Evolutionary conservation across 1,140 invertebrate species (phyloP), one percentile per base, ranked within the genome.

Genomic region (Temnothorax curvispinosus): DNA sequence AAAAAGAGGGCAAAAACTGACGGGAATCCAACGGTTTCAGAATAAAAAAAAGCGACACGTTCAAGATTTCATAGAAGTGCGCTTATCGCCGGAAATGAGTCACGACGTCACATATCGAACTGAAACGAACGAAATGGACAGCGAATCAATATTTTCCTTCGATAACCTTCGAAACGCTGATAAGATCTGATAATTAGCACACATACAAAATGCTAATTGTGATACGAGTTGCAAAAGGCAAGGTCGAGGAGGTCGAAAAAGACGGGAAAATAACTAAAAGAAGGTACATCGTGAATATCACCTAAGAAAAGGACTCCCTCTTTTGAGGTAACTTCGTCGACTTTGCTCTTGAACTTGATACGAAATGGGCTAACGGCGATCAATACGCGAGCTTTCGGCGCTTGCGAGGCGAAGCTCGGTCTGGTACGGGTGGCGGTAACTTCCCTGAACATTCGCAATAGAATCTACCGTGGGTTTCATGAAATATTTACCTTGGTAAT

Each of bases 261-360:
- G 9, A 47, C 11, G 13, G 6, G 18, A 32, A n/a, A 54, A 32
- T 41, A 32, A 41, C 5, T 21, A 44, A 64, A 44, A 11, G 64
- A 52, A 13, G n/a, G 11, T 21, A 38, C 27, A 8, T 13, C 21
- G 9, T 11, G 7, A 50, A 15, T 38, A n/a, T 2, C 72, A 58
- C 38, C 11, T 54, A 18, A 52, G 47, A 54, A 81, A 84, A 86
- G 64, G 85, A 74, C 50, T 71, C 77, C 54, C 56, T 88, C 56
- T 67, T 88, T 88, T 65, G 65, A 52, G 69, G 69, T 65, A 89
- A 77, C 60, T 88, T 88, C 71, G 64, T 58, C 56, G 85, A 87
- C 88, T 92, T 92, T 92, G 92, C 86, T 92, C 93, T 94, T 95
- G 94, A 95, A 95, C 94, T 95, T 95, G 94, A 94, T 92, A 92